These are phyloP conservation scores for Hesperophylax magnus DNA, from an alignment of 1,140 invertebrate species.

Conservation along the genomic window DNA sequence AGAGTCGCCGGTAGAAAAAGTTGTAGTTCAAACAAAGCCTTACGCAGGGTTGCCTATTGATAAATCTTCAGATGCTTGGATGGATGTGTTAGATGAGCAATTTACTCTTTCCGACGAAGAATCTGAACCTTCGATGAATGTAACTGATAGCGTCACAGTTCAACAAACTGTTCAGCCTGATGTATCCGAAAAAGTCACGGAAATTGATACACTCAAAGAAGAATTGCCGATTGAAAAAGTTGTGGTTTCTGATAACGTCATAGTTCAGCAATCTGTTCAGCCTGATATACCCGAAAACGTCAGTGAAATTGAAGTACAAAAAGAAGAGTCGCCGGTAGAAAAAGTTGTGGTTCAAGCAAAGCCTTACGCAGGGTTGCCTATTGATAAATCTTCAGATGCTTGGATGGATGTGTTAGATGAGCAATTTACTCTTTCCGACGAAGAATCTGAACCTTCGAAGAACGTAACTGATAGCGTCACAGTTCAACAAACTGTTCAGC, in stretches of 20 bases:
- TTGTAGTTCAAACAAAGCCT: background rate
- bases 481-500: too few relatives aligned
- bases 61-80: constrained; percentile 61
- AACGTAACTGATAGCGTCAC: background rate
- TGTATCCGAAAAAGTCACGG: too few relatives aligned
- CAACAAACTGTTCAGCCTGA: too few relatives aligned
- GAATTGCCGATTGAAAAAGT: too few relatives aligned
- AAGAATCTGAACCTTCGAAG: background rate
- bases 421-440: constrained; percentile 66
- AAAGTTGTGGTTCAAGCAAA: background rate
- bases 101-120: constrained; percentile 68
- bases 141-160: too few relatives aligned
- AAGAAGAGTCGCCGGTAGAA: too few relatives aligned
- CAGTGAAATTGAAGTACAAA: too few relatives aligned
- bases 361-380: constrained; percentile 62
- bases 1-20: background rate
- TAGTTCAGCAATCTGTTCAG: too few relatives aligned
- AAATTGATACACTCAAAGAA: too few relatives aligned
- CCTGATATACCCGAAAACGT: too few relatives aligned
- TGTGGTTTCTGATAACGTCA: too few relatives aligned
- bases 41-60: constrained; percentile 63
- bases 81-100: constrained; percentile 70
- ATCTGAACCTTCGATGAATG: constrained; percentile 49
- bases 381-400: constrained; percentile 67
- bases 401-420: constrained; percentile 72